Conservation (phyloP, 2,888 invertebrate species). For the Diaprepes abbreviatus region DNA sequence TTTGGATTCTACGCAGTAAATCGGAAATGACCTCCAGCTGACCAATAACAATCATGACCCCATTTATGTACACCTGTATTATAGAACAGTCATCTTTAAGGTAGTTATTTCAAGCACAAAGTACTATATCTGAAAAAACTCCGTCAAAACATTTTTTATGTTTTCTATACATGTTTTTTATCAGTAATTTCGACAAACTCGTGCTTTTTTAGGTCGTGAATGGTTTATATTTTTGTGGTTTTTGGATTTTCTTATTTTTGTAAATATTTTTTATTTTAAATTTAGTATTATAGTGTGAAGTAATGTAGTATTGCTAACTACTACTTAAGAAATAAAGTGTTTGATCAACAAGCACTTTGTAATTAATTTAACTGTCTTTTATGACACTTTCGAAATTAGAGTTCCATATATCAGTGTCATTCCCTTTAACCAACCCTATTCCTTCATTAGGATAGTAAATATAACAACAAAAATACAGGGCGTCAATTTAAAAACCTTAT, state of each 20-base stretch:
- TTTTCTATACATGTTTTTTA: too few relatives aligned
- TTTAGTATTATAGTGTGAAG: conserved; percentile 18
- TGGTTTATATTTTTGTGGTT: conserved; percentile 32
- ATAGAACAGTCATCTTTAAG: too few relatives aligned
- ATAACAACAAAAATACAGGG: too few relatives aligned
- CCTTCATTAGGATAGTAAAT: conserved; percentile 26
- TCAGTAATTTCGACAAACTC: too few relatives aligned
- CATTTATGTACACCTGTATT: too few relatives aligned
- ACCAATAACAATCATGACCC: too few relatives aligned
- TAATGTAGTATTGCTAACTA: conserved; percentile 9
- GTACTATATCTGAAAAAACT: too few relatives aligned
- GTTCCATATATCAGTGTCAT: conserved; percentile 30
- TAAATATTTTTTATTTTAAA: conserved; percentile 38
- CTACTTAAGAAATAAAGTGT: conserved; percentile 49
- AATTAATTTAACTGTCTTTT: conserved; percentile 46
- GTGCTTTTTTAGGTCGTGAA: conserved; percentile 20
- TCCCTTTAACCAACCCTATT: conserved; percentile 42
- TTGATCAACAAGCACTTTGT: conserved; percentile 49
- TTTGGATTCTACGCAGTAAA: too few relatives aligned
- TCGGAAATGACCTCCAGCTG: too few relatives aligned
- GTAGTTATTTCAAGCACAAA: too few relatives aligned
- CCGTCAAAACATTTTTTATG: too few relatives aligned
- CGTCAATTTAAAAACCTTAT: conserved; percentile 5
- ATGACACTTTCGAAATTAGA: conserved; percentile 25
- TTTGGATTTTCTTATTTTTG: conserved; percentile 31